phyloP scores from a whole-genome alignment of 2,888 invertebrate genomes.

The Caenorhabditis wallacei region DNA sequence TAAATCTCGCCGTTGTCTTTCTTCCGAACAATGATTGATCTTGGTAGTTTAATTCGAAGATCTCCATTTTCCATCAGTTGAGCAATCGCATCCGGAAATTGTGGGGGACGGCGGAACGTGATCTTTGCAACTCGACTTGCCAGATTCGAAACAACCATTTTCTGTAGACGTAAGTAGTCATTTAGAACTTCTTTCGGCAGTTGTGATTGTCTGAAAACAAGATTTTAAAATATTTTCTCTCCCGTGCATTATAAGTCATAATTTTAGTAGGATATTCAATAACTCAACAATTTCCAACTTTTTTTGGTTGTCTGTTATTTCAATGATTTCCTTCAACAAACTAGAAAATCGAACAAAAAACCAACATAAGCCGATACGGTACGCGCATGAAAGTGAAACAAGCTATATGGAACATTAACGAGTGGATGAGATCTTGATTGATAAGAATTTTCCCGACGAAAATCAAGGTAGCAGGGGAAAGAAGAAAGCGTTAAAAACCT shows the following conservation, averaged over 20 bases:
- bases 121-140: slow-evolving; percentile 55
- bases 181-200: slow-evolving; percentile 48
- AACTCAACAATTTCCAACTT: neutral
- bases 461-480: neutral
- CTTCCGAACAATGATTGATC: slow-evolving; percentile 55
- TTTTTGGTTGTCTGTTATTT: neutral
- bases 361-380: neutral
- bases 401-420: slow-evolving; percentile 18
- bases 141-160: slow-evolving; percentile 37
- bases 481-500: neutral
- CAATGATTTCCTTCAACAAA: neutral
- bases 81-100: slow-evolving; percentile 61
- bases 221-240: neutral
- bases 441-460: slow-evolving; percentile 20
- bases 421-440: slow-evolving; percentile 16
- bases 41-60: slow-evolving; percentile 52
- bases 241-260: neutral
- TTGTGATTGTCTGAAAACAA: slow-evolving; percentile 41
- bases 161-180: slow-evolving; percentile 46
- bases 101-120: slow-evolving; percentile 48
- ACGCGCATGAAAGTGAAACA: slow-evolving; percentile 27
- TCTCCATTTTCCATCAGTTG: slow-evolving; percentile 72
- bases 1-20: slow-evolving; percentile 47
- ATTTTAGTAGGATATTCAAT: too few relatives aligned
- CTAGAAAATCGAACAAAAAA: slow-evolving; percentile 35